These are phyloP conservation scores for Nasonia vitripennis DNA, from an alignment of 1,140 invertebrate species.

Conservation along the genomic window DNA sequence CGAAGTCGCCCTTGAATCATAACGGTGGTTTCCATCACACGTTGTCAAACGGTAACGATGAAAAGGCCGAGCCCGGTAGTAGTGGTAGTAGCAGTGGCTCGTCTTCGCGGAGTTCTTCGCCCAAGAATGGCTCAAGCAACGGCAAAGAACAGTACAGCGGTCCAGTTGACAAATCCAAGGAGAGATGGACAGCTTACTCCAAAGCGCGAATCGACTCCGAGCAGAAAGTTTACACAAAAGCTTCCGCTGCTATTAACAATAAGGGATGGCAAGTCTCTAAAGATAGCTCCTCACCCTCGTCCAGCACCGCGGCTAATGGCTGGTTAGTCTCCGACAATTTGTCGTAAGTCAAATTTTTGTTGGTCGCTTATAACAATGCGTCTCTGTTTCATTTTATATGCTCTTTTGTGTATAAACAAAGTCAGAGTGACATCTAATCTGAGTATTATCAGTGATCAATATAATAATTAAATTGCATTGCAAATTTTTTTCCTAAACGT, in stretches of 20 bases:
- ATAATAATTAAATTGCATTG: background rate
- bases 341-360: conserved; percentile 59
- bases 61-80: background rate
- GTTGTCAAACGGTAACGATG: conserved; percentile 11
- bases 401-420: background rate
- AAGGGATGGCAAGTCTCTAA: conserved; percentile 68
- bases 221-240: conserved; percentile 65
- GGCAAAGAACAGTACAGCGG: conserved; percentile 42
- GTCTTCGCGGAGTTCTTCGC: conserved; percentile 32
- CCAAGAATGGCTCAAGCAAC: conserved; percentile 17
- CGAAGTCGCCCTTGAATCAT: conserved; percentile 25
- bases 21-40: conserved; percentile 27
- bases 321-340: conserved; percentile 70
- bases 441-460: too few species aligned
- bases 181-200: conserved; percentile 21
- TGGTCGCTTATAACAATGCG: conserved; percentile 6
- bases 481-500: background rate
- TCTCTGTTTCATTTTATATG: conserved; percentile 20
- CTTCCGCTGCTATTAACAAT: conserved; percentile 58
- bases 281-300: conserved; percentile 61
- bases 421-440: too few species aligned
- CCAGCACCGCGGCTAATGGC: conserved; percentile 63
- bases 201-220: conserved; percentile 48
- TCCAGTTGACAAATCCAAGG: conserved; percentile 19
- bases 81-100: conserved; percentile 26